Evolutionary conservation across 2,888 invertebrate species (phyloP).

Genomic region (Candidula unifasciata): DNA sequence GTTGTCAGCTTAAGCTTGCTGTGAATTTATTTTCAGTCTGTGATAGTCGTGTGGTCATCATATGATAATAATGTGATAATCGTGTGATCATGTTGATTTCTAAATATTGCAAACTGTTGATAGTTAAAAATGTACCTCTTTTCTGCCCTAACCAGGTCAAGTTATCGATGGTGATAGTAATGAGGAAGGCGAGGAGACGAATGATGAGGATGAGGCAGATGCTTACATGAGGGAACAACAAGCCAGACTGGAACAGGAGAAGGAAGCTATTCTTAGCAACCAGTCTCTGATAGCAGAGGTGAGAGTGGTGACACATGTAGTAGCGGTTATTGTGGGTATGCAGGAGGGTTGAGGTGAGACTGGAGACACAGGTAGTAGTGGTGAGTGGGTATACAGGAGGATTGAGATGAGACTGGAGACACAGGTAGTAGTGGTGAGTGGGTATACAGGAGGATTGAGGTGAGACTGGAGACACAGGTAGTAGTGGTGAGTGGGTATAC

Average conservation of each 20-base stretch:
- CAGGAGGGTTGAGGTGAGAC: background rate
- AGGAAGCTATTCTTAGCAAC: slow-evolving; percentile 78
- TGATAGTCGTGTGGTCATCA: no score
- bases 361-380: no score
- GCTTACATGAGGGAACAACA: slow-evolving; percentile 77
- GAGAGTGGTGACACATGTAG: slow-evolving; percentile 14
- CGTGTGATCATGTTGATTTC: no score
- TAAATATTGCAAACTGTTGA: no score
- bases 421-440: no score
- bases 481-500: no score
- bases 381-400: background rate
- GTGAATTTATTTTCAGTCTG: background rate
- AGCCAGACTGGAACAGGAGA: slow-evolving; percentile 78
- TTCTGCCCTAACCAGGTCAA: slow-evolving; percentile 2
- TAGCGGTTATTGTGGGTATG: background rate
- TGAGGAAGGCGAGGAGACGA: slow-evolving; percentile 79
- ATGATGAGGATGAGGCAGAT: slow-evolving; percentile 77
- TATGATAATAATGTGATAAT: no score
- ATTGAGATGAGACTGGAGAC: background rate
- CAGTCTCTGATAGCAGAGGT: slow-evolving; percentile 75
- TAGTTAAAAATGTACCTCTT: no score
- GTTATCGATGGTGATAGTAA: slow-evolving; percentile 71
- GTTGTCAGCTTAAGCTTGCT: background rate
- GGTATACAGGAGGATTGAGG: background rate
- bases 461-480: background rate